These are phyloP conservation scores for human DNA, from an alignment of 2,113 vertebrate genomes.

Conservation along the genomic window DNA sequence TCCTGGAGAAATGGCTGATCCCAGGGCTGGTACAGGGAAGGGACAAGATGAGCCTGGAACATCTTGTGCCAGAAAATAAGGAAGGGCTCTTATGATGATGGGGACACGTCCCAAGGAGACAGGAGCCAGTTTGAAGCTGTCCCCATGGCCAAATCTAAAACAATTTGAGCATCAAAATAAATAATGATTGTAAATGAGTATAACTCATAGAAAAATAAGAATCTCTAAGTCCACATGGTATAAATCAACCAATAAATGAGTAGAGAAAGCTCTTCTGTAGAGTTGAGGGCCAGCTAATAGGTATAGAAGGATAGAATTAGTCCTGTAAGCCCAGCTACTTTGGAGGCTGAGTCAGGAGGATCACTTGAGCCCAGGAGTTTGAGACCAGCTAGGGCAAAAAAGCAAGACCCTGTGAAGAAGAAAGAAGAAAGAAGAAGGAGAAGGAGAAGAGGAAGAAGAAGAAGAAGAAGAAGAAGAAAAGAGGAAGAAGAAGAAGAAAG, in stretches of 20 bases:
- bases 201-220: background rate
- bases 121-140: background rate
- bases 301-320: too few relatives aligned
- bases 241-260: background rate
- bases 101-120: background rate
- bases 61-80: background rate
- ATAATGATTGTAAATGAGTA: background rate
- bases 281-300: background rate
- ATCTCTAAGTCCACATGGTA: background rate
- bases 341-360: too few relatives aligned
- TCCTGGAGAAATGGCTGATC: background rate
- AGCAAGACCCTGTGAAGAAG: too few relatives aligned
- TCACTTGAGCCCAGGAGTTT: too few relatives aligned
- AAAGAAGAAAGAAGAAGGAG: too few relatives aligned
- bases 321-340: background rate
- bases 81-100: background rate
- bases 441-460: too few relatives aligned
- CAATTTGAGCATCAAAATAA: background rate
- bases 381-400: too few relatives aligned
- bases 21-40: background rate
- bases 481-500: too few relatives aligned
- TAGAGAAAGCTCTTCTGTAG: background rate
- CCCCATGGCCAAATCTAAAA: background rate
- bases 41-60: background rate
- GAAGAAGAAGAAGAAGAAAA: too few relatives aligned